Percentiles rank a stretch among this genome's conserved stretches.
Conservation (phyloP, 2,888 invertebrate species). For the Leucozona laternaria region DNA sequence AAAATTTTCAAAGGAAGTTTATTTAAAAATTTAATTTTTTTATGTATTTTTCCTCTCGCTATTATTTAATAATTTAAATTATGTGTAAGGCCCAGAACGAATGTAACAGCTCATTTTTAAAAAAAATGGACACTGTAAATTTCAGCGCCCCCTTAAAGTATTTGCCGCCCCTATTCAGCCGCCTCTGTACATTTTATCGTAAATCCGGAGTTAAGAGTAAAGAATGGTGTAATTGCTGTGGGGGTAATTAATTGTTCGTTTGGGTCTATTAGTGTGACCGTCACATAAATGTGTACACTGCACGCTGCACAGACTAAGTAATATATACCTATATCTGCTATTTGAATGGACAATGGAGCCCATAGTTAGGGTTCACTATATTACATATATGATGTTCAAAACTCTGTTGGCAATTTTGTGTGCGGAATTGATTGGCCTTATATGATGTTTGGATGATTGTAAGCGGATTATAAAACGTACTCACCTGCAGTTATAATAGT, state of each 20-base stretch:
- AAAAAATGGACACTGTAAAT: rapidly evolving
- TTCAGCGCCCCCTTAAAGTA: background rate
- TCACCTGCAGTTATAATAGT: conserved; percentile 70
- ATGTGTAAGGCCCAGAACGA: background rate
- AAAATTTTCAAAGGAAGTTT: background rate
- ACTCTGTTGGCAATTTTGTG: conserved; percentile 17
- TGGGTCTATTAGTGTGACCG: conserved; percentile 44
- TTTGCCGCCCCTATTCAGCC: background rate
- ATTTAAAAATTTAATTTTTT: background rate
- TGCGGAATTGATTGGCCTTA: conserved; percentile 24
- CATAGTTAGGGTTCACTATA: background rate
- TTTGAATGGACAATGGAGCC: conserved; percentile 11
- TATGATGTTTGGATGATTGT: conserved; percentile 28
- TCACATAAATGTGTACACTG: conserved; percentile 41
- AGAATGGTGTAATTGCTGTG: conserved; percentile 45
- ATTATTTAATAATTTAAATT: no score
- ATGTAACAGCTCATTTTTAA: background rate
- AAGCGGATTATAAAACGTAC: conserved; percentile 39
- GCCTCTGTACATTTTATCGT: background rate
- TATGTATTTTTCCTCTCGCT: no score
- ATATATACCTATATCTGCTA: background rate
- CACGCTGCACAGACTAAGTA: background rate
- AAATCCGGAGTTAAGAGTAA: background rate
- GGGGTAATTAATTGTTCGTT: conserved; percentile 59
- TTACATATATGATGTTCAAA: background rate